Conservation (phyloP, 1,140 invertebrate genomes). For the Ceratoteleas bidentatus region DNA sequence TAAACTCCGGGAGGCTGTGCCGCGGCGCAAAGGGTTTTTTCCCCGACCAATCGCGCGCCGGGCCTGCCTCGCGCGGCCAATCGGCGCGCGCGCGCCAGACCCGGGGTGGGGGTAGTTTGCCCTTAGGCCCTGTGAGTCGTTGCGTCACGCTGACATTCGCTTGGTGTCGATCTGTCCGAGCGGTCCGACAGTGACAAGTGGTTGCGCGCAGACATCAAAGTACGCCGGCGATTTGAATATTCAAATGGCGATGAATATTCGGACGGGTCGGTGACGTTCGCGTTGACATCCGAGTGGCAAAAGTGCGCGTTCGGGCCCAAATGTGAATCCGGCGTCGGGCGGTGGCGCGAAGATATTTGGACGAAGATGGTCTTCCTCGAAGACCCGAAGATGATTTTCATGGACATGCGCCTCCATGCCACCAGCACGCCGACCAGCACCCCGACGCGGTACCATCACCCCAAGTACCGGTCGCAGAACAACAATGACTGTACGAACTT, state of each 20-base stretch:
- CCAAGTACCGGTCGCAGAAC: conserved; percentile 76
- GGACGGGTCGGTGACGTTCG: background rate
- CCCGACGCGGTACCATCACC: conserved; percentile 70
- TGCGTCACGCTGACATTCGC: conserved; percentile 79
- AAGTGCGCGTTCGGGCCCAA: too few relatives aligned
- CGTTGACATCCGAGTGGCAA: too few relatives aligned
- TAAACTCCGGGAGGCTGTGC: conserved; percentile 56
- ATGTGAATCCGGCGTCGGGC: too few relatives aligned
- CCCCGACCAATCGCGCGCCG: conserved; percentile 68
- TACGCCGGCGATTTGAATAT: conserved; percentile 45
- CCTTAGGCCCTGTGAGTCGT: conserved; percentile 75
- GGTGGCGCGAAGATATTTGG: conserved; percentile 46
- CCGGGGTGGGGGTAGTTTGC: conserved; percentile 72
- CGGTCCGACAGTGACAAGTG: conserved; percentile 62
- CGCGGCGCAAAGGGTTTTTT: conserved; percentile 72
- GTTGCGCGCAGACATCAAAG: conserved; percentile 1
- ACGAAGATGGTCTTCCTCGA: conserved; percentile 80
- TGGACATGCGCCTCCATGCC: conserved; percentile 79
- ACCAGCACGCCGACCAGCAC: conserved; percentile 79
- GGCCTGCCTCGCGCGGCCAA: conserved; percentile 67
- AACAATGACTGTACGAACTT: conserved; percentile 78
- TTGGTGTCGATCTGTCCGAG: conserved; percentile 71
- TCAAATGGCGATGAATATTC: conserved; percentile 17
- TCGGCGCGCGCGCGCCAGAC: conserved; percentile 25
- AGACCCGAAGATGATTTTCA: conserved; percentile 80